Evolutionary conservation across 2,888 invertebrate genomes (phyloP), one percentile per base, ranked within the genome.

Genomic region (Syrista parreyssii): DNA sequence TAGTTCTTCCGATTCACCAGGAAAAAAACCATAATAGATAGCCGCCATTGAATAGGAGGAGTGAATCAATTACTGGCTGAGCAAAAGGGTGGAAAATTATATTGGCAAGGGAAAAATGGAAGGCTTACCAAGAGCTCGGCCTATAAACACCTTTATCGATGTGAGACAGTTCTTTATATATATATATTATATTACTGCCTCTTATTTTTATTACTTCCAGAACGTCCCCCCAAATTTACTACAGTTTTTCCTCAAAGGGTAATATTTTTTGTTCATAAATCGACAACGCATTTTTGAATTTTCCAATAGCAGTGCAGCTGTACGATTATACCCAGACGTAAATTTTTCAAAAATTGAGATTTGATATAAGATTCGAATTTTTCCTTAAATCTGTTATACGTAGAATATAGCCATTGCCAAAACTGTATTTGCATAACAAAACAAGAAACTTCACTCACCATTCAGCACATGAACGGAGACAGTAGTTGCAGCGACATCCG

Each of bases 381-480:
- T 15, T 15, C 6, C 40, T 40, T 15, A 0, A 15, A 15, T 6
- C 15, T 2, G 1, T 15, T 15, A 40, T 9, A 55, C 9, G 9
- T 23, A 2, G 0, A 23, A 55, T 23, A 23, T 15, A 23, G 2
- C 9, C 23, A 23, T 23, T 9, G 55, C 23, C 9, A 23, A 55
- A 55, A 2, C 6, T 55, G 4, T 55, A 4, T 9, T 55, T 0
- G 55, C 1, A 6, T 55, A 55, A 55, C 2, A 1, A 23, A 55
- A 55, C 2, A 15, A 15, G 23, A 9, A 40, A 40, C 1, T 6
- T 69, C 81, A 89, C 92, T 91, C 92, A 96, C 96, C 96, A 93
- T 96, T 95, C 76, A 96, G 92, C 76, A 96, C 96, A 91, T 96
- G 96, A 76, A 96, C 96, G 76, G 94, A 93, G 73, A 96, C 95